Evolutionary conservation across 2,797 vertebrate species (phyloP), one percentile per base, ranked within the genome.

Genomic region (Craterocephalus amniculus): DNA sequence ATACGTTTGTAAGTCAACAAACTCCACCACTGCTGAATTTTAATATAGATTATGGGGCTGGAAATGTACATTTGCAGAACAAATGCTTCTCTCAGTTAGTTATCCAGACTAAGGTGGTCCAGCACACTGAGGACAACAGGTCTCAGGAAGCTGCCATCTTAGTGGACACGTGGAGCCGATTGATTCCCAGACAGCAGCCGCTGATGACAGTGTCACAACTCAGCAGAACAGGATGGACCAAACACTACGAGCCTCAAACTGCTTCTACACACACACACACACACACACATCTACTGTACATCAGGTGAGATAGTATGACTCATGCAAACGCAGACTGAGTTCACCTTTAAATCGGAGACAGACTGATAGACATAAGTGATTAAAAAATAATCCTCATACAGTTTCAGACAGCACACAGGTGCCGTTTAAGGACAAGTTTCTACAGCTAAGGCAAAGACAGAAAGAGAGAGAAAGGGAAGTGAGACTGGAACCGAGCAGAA

Each of bases 41-140:
- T 63, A 63, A 4, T 49, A 54, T 36, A 74, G 76, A 81, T 84
- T 68, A 73, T 10, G 26, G 34, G 57, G 56, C 48, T 79, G 67
- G 3, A 32, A 48, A 58, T 20, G 27, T 67, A 31, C 58, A 31
- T 67, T 60, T 58, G 58, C 90, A 40, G 14, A 92, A 90, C 86
- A 90, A 92, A 90, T 88, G 81, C 85, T 66, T 84, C 84, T 67
- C 56, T 85, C 35, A 77, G 78, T 79, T 63, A 43, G 16, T 52
- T 78, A 71, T 80, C 66, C 75, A 79, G 73, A 82, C 74, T 88
- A 81, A 85, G 78, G 57, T 79, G 68, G 84, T 79, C 74, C 78
- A 68, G 60, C 45, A 29, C 24, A 31, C 66, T 69, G 70, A 58
- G 27, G 52, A 63, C 78, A 84, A 77, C 63, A 84, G 68, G 67